These are phyloP conservation scores for Nephrotoma appendiculata DNA, from an alignment of 2,888 invertebrate genomes.

Conservation along the genomic window DNA sequence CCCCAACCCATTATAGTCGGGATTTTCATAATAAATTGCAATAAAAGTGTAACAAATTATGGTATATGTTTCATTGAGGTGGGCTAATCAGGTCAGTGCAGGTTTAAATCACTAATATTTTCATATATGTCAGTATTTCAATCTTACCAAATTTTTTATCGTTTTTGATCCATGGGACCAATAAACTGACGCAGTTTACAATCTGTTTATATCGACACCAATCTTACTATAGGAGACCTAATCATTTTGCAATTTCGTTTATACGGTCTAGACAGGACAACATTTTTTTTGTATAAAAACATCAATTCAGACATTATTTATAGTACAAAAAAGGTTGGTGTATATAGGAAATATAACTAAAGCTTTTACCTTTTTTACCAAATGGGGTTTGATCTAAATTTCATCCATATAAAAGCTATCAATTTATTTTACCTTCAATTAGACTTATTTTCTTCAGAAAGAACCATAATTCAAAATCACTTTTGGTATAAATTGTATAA, in stretches of 20 bases:
- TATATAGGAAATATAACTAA: not conserved
- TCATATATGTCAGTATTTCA: no score
- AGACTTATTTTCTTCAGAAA: not conserved
- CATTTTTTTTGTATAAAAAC: not conserved
- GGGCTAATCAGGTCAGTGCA: no score
- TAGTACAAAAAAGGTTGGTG: not conserved
- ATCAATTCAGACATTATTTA: not conserved
- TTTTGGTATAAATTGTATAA: not conserved
- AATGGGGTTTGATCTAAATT: not conserved
- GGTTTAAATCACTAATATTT: no score
- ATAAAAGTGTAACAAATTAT: no score
- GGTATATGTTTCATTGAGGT: no score
- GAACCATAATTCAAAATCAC: not conserved
- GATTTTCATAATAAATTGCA: no score
- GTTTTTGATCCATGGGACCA: no score
- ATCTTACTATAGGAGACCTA: not conserved
- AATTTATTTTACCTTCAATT: not conserved
- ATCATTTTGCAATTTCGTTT: not conserved
- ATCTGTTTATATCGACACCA: no score
- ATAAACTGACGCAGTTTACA: no score
- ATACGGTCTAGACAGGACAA: not conserved
- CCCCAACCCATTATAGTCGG: no score
- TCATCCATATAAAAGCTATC: not conserved
- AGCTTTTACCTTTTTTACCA: not conserved
- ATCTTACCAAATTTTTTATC: no score